These are phyloP conservation scores for Martes flavigula DNA, from an alignment of 2,797 vertebrate species.

Conservation along the genomic window DNA sequence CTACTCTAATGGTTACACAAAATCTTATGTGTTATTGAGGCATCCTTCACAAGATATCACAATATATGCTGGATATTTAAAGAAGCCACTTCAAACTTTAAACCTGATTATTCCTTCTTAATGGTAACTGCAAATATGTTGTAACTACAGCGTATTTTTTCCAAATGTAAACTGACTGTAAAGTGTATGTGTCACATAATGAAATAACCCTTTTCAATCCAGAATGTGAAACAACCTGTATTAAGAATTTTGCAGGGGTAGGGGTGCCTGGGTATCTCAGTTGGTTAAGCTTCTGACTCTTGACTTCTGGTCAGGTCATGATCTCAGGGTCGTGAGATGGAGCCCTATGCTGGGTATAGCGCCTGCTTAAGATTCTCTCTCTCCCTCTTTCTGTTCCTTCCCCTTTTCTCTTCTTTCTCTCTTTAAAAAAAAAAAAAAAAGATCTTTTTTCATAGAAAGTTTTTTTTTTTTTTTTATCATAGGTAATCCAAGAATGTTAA, in stretches of 20 bases:
- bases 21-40: not conserved
- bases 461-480: conserved; percentile 13
- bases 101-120: not conserved
- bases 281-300: not conserved
- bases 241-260: not conserved
- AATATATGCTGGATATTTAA: not conserved
- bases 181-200: not conserved
- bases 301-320: not conserved
- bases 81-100: not conserved
- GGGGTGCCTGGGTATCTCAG: not conserved
- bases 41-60: not conserved
- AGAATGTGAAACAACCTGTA: not conserved
- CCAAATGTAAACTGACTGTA: not conserved
- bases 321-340: not conserved
- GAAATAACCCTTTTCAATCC: not conserved
- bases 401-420: not conserved
- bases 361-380: not conserved
- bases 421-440: too few species aligned
- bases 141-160: not conserved
- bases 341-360: not conserved
- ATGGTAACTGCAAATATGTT: not conserved
- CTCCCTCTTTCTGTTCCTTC: not conserved
- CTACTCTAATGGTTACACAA: not conserved
- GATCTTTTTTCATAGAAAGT: not conserved
- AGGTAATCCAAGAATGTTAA: not conserved